These are phyloP conservation scores for Monopis laevigella DNA, from an alignment of 2,888 invertebrate genomes.

Conservation along the genomic window DNA sequence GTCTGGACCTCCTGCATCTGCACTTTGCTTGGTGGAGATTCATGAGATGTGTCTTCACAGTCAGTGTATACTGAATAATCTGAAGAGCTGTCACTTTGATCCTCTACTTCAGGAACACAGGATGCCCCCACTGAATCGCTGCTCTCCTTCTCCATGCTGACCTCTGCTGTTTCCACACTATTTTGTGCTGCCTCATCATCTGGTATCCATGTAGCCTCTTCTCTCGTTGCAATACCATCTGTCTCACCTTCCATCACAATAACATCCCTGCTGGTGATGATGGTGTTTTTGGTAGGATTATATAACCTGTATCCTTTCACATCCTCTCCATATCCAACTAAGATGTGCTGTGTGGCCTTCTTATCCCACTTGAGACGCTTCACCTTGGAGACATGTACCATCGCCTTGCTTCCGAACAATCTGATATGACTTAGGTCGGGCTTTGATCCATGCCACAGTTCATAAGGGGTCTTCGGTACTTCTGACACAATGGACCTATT, in stretches of 20 bases:
- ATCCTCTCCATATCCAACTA: too few relatives aligned
- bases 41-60: background rate
- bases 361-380: constrained; percentile 12
- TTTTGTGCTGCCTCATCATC: too few relatives aligned
- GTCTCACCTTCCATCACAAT: background rate
- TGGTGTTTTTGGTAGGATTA: background rate
- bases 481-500: constrained; percentile 16
- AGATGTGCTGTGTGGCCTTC: constrained; percentile 14
- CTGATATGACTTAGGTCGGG: constrained; percentile 1
- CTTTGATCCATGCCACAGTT: background rate
- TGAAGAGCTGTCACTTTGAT: background rate
- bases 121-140: background rate
- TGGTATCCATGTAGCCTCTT: background rate
- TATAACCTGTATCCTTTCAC: constrained; percentile 10
- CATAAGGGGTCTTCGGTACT: constrained; percentile 15
- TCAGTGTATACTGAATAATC: background rate
- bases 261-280: background rate
- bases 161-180: background rate
- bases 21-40: background rate
- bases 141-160: too few relatives aligned
- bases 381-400: background rate
- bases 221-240: background rate
- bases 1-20: background rate
- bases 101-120: background rate
- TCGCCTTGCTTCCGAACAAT: too few relatives aligned